Percentiles rank a stretch among this genome's conserved stretches.
These are phyloP conservation scores for Peromyscus melanophrys DNA, from an alignment of 2,797 vertebrate species.

Conservation along the genomic window DNA sequence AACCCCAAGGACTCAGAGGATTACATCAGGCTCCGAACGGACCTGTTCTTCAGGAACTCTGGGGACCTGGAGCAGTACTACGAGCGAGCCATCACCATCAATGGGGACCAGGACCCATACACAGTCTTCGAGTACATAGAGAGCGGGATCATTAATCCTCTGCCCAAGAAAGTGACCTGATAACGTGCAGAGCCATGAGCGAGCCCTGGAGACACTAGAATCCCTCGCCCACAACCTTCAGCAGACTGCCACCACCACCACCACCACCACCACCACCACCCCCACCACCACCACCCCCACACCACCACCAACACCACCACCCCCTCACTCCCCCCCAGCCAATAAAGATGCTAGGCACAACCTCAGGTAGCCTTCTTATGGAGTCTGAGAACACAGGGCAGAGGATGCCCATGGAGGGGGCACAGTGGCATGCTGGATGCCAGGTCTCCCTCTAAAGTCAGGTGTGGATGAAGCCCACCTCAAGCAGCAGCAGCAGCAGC, in stretches of 20 bases:
- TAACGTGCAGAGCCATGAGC: fast-evolving
- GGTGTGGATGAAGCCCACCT: not conserved
- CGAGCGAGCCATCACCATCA: constrained; percentile 89
- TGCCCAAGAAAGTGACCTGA: constrained; percentile 81
- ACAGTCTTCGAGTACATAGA: constrained; percentile 94
- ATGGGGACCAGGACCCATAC: constrained; percentile 94
- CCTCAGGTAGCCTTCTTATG: not conserved
- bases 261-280: not conserved
- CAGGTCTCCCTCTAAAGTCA: not conserved
- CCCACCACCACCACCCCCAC: too few species aligned
- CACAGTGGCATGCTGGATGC: fast-evolving
- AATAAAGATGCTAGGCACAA: constrained; percentile 62
- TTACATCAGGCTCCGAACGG: constrained; percentile 85
- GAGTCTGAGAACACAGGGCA: not conserved
- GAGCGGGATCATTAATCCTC: constrained; percentile 90
- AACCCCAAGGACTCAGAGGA: constrained; percentile 89
- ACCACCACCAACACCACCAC: not conserved
- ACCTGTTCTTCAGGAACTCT: constrained; percentile 87
- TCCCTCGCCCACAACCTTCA: not conserved
- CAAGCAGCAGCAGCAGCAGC: too few species aligned
- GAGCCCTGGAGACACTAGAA: not conserved
- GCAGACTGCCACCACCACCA: not conserved
- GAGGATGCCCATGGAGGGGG: not conserved
- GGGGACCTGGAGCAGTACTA: constrained; percentile 91
- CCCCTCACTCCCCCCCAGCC: not conserved